phyloP scores from a whole-genome alignment of 2,888 invertebrate genomes.

The Nomada flava region DNA sequence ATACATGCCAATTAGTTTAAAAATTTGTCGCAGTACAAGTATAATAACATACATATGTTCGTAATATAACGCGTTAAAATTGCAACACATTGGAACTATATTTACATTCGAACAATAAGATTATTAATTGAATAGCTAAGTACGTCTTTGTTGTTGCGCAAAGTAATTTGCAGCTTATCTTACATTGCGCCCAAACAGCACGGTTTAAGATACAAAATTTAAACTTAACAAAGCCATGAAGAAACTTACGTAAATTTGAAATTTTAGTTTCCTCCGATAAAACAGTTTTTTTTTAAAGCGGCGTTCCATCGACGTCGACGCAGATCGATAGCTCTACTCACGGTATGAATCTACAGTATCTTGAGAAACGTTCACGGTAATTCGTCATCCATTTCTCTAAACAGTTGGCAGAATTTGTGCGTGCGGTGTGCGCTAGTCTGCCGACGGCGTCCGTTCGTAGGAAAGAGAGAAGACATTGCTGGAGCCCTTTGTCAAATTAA shows the following conservation, averaged over 20 bases:
- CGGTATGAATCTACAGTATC: constrained; percentile 52
- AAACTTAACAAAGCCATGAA: background rate
- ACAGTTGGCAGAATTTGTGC: constrained; percentile 71
- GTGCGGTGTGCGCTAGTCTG: constrained; percentile 68
- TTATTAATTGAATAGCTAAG: too few species aligned
- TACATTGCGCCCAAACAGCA: background rate
- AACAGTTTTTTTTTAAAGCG: constrained; percentile 9
- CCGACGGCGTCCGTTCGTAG: constrained; percentile 73
- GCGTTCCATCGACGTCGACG: constrained; percentile 42
- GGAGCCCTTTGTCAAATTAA: constrained; percentile 61
- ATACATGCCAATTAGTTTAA: too few species aligned
- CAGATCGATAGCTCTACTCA: constrained; percentile 54
- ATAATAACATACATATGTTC: too few species aligned
- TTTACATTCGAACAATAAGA: too few species aligned
- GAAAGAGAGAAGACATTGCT: constrained; percentile 56
- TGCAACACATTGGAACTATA: too few species aligned
- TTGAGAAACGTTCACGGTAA: constrained; percentile 53
- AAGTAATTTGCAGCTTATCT: background rate
- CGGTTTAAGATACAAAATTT: background rate
- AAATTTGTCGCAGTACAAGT: too few species aligned
- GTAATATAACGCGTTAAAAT: too few species aligned
- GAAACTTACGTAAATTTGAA: constrained; percentile 6
- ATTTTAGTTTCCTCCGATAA: constrained; percentile 14
- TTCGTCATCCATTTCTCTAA: constrained; percentile 67
- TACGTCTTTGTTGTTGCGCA: background rate